Evolutionary conservation across 2,888 invertebrate species (phyloP), one percentile per base, ranked within the genome.

Genomic region (Zygaena filipendulae): DNA sequence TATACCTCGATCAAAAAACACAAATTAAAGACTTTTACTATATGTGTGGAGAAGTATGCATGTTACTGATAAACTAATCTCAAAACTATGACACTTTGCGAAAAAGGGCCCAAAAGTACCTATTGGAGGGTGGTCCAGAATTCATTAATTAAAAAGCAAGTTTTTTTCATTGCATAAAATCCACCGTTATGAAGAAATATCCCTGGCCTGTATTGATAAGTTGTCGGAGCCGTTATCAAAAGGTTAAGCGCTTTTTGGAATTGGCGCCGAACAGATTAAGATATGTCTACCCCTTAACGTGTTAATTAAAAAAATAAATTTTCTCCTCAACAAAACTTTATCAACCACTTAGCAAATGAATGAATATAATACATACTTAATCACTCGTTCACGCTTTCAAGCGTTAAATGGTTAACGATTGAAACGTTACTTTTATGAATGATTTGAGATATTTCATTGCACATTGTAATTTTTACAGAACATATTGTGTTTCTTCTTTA

Each of bases 261-360:
- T 67, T 71, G 77, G 77, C 77, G 77, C 77, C 77, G 60, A 42
- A 48, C 56, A 74, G 77, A 77, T 77, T 77, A 75, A 75, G 69
- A 69, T 72, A 74, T 72, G 74, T 59, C 71, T 55, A 43, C 49
- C 54, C 50, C 57, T 60, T 67, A 74, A 70, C 66, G 77, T 77
- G 74, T 77, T 75, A 75, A 77, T 77, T 77, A 64, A 72, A 74
- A 72, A 74, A 71, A 59, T 50, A 54, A 64, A 59, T 59, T 60
- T 58, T 57, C 42, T 52, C 53, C 54, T 59, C 58, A 50, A 58
- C 49, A n/a, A 46, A 44, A 42, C 47, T 47, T 70, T 74, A 77
- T 75, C 75, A 45, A 52, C 61, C 74, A 71, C 70, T 75, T 74
- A 4, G 4, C 7, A 35, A 31, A 26, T 30, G 28, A 35, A 33